Evolutionary conservation across 2,113 vertebrate species (phyloP), one percentile per base, ranked within the genome.

Genomic region (Rhabdornis inornatus): DNA sequence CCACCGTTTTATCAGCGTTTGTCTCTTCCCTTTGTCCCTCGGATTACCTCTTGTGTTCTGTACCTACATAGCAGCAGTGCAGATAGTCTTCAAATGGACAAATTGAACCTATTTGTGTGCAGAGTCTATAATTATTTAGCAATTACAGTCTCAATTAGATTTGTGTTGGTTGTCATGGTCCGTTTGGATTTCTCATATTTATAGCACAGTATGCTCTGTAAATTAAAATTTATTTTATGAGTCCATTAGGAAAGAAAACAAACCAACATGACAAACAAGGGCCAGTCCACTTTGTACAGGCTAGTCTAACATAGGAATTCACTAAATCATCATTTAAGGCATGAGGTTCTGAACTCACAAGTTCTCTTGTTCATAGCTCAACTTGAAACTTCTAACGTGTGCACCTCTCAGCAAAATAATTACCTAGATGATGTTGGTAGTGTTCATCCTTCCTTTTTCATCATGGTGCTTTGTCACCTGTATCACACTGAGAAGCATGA

Each of bases 151-250:
- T 65, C 50, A 49, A 6, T 87, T 79, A 82, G 33, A 42, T 71
- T 89, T 89, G 35, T 47, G 14, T 94, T 57, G 13, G 8, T 81
- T 91, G 72, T 83, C n/a, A 37, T 0, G 3, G 47, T 63, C 64
- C 4, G 2, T 83, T 87, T 83, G 42, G 25, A 50, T 78, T 35
- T 42, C 49, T 87, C 15, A 20, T 74, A 42, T 87, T 91, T 83
- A 59, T 60, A 80, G 20, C 40, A 44, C n/a, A 57, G 19, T 31
- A 22, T 60, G 28, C 20, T 77, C 49, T 44, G 45, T 80, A 86
- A 94, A 64, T 65, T 63, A 64, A 92, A 68, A 24, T 82, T 66
- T 31, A 68, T 76, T 89, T 83, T 63, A 68, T 56, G 63, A 57
- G 15, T 55, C 57, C 20, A 21, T 40, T 77, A 64, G 45, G 50